These are phyloP conservation scores for Anguilla obscura DNA, from an alignment of 2,797 vertebrate genomes.

Conservation along the genomic window DNA sequence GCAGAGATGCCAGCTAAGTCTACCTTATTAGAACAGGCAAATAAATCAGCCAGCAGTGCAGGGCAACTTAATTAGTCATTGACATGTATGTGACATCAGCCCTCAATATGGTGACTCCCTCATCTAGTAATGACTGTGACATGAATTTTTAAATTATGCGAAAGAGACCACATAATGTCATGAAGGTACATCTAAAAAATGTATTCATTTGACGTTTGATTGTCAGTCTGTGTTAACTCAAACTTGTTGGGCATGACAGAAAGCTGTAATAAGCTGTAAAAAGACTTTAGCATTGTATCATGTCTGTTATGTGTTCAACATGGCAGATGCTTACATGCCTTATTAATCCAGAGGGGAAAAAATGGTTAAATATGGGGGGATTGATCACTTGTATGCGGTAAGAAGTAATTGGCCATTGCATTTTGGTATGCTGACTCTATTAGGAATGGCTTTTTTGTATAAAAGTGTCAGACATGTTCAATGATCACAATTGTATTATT, in stretches of 20 bases:
- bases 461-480: background rate
- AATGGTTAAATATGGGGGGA: background rate
- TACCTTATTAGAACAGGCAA: slow-evolving; percentile 12
- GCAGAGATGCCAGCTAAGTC: background rate
- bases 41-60: background rate
- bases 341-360: background rate
- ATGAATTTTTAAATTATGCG: background rate
- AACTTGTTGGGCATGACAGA: background rate
- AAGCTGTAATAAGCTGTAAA: background rate
- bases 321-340: background rate
- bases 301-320: background rate
- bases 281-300: background rate
- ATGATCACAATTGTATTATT: background rate
- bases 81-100: slow-evolving; percentile 36
- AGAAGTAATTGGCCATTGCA: background rate
- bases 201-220: background rate
- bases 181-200: background rate
- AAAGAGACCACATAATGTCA: background rate
- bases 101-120: slow-evolving; percentile 24
- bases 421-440: background rate
- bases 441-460: background rate
- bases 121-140: background rate
- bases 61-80: slow-evolving; percentile 31
- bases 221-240: background rate
- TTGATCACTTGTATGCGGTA: background rate